phyloP scores from a whole-genome alignment of 53 echinoderm and acorn worm genomes.

The Antedon mediterranea region DNA sequence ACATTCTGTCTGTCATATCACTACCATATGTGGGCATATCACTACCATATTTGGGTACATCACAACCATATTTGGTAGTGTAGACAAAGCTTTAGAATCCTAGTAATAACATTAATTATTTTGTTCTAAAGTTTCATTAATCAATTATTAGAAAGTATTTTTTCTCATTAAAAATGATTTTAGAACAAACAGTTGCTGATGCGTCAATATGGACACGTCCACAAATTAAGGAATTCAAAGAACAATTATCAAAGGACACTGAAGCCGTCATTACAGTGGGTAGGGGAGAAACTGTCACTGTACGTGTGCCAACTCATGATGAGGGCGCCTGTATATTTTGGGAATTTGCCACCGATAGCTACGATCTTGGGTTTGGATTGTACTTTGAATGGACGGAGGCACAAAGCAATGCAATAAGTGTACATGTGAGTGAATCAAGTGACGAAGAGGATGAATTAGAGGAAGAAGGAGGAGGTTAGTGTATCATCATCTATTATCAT shows the following conservation, averaged over 20 bases:
- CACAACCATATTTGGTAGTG: too few relatives aligned
- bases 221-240: conserved; percentile 75
- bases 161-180: neutral
- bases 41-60: too few relatives aligned
- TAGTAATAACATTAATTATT: too few relatives aligned
- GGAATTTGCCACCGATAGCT: conserved; percentile 99
- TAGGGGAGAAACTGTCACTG: conserved; percentile 92
- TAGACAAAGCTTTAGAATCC: too few relatives aligned
- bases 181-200: conserved; percentile 35
- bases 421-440: conserved; percentile 95
- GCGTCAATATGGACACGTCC: conserved; percentile 85
- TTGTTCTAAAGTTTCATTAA: too few relatives aligned
- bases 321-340: conserved; percentile 95
- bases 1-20: too few relatives aligned
- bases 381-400: conserved; percentile 99
- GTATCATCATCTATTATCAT: too few relatives aligned
- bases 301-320: conserved; percentile 84
- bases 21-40: too few relatives aligned
- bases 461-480: conserved; percentile 32
- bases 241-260: conserved; percentile 64
- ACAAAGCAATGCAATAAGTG: conserved; percentile 86
- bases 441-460: conserved; percentile 79
- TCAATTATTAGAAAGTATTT: neutral
- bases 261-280: conserved; percentile 86
- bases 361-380: conserved; percentile 93